phyloP scores from a whole-genome alignment of 2,113 vertebrate species.

The Ptyas mucosa region DNA sequence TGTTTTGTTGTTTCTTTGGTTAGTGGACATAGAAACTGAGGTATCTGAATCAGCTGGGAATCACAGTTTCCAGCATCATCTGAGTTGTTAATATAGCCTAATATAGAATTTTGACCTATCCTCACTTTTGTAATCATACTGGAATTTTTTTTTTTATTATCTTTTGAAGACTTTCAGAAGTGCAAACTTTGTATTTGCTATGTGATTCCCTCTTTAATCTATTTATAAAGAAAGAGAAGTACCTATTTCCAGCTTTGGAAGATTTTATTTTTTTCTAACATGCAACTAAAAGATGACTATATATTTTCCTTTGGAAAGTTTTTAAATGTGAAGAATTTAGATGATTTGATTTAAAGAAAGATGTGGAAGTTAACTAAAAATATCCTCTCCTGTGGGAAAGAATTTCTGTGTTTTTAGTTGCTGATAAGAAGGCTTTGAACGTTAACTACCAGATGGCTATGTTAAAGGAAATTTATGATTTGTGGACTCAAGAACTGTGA shows the following conservation, averaged over 20 bases:
- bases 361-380: not conserved
- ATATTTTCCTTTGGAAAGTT: not conserved
- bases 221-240: not conserved
- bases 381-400: not conserved
- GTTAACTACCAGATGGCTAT: not conserved
- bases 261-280: not conserved
- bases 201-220: not conserved
- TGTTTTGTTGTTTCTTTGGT: not conserved
- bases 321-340: not conserved
- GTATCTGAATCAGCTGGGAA: not conserved
- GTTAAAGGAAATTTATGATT: not conserved
- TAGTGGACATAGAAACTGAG: not conserved
- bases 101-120: not conserved
- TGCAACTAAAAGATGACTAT: not conserved
- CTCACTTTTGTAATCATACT: not conserved
- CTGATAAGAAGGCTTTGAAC: not conserved
- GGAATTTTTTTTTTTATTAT: not conserved
- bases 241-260: not conserved
- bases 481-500: not conserved
- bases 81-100: not conserved
- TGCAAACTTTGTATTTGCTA: not conserved
- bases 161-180: not conserved
- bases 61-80: not conserved
- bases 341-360: not conserved
- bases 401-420: not conserved